Evolutionary conservation across 1,140 invertebrate genomes (phyloP), one percentile per base, ranked within the genome.

Genomic region (Diabrotica virgifera): DNA sequence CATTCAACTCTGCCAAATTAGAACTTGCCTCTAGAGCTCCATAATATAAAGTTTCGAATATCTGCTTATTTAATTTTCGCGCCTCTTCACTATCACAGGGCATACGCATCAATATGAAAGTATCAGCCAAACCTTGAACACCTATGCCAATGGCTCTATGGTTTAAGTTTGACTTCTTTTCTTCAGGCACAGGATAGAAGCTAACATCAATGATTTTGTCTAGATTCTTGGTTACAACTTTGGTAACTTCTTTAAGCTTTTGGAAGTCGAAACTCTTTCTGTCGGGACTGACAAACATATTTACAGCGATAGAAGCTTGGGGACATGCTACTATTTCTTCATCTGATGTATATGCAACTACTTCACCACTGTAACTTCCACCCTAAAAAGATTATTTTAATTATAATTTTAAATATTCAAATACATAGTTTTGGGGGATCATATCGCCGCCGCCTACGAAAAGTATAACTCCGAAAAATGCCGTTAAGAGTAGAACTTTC

Each of bases 271-370:
- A 99, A 0, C 84, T 89, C 74, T 87, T 89, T 46, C 81, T 82
- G 57, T 89, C 85, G 5, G 86, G 74, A 65, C 88, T 89, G 0
- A 99, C 94, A 83, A 94, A 99, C 89, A 94, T 94, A 77, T 97
- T 98, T 0, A 99, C 82, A n/a, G 97, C 96, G 70, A 99, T 92
- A 0, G 97, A 99, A 2, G 97, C 97, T 74, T 99, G 85, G 84
- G 99, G 99, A 80, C 98, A 99, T 0, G 99, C 97, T 36, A 97
- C 97, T 38, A 98, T 89, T 86, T 99, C 97, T 80, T 98, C 93
- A 3, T 88, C 82, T 50, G 91, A 88, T 10, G 90, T 92, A 77
- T 97, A 99, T 80, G 99, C 90, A 2, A 99, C 87, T 75, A 99
- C 95, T 86, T 99, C 98, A 0, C 97, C 99, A 77, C 97, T 99